Base-by-base conservation (phyloP, 2,888 invertebrate species). In the Corbicula japonica region DNA sequence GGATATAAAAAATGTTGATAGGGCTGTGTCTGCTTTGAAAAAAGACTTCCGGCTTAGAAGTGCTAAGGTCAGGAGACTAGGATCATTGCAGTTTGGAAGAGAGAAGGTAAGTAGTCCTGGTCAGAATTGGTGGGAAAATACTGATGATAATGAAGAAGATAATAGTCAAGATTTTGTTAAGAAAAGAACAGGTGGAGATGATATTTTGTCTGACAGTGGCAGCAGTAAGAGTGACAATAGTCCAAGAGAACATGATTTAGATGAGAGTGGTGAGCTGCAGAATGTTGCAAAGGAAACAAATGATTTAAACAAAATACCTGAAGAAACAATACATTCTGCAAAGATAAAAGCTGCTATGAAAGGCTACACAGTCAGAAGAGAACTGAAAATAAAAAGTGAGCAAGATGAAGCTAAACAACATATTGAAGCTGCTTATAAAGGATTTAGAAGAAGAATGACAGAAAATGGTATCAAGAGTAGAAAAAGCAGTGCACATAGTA, bases 11-110 rank as follows among this genome's bases (percentile, higher is more conserved):
- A 73, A 83, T 34, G 63, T 83, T 32, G 71, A 83, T 62, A 73
- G 79, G 62, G 83, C 76, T 50, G 79, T 83, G n/a, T 83, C 83
- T 41, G 83, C 83, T 15, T 35, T 83, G n/a, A 79, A 69, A 54
- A 83, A 74, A 62, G 83, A 83, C 38, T 83, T 83, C 32, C 60
- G 46, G 30, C 52, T 76, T 12, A 62, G 76, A n/a, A 83, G 83
- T 76, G 76, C 73, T 1, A 83, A 83, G 54, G 70, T 79, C 8
- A 65, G 83, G 52, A 63, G 83, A 38, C 72, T 79, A 38, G 79
- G 70, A 15, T 70, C 72, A 21, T 68, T 63, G n/a, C 72, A 76
- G 38, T 76, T 72, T 68, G 63, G 26, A 8, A 62, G 23, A 4
- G 44, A 73, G 56, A 50, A 60, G 28, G 10, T 23, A 32, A 21